Conservation (phyloP, 2,888 invertebrate genomes). For the Linnaemya tessellans region DNA sequence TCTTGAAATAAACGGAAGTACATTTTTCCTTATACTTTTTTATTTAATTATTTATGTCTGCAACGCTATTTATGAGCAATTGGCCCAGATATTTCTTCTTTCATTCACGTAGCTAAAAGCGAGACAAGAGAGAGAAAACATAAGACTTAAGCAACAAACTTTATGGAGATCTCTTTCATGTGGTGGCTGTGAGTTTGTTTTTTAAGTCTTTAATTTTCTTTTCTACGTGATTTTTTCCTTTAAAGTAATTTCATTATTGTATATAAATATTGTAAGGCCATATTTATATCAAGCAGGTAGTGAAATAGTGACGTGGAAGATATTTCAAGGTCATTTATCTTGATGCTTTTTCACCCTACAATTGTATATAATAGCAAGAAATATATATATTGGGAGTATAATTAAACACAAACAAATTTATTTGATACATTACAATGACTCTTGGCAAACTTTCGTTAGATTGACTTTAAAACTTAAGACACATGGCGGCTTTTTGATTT, state of each 20-base stretch:
- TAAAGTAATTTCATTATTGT: not conserved
- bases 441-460: not conserved
- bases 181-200: not conserved
- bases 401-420: not conserved
- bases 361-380: not conserved
- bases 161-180: not conserved
- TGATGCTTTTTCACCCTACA: conserved; percentile 19
- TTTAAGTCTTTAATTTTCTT: conserved; percentile 26
- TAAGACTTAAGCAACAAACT: conserved; percentile 77
- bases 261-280: not conserved
- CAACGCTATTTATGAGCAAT: conserved; percentile 21
- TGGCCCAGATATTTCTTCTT: conserved; percentile 25
- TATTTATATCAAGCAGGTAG: conserved; percentile 1
- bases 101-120: conserved; percentile 3
- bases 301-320: not conserved
- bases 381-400: not conserved
- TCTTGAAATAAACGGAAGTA: conserved; percentile 53
- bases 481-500: no score
- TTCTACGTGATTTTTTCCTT: not conserved
- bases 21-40: conserved; percentile 38
- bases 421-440: not conserved
- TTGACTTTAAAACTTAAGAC: no score
- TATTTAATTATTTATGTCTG: not conserved
- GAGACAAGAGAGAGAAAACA: conserved; percentile 69
- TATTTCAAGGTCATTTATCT: conserved; percentile 55